These are phyloP conservation scores for Diglossa cyanea DNA, from an alignment of 2,797 vertebrate genomes.

Conservation along the genomic window DNA sequence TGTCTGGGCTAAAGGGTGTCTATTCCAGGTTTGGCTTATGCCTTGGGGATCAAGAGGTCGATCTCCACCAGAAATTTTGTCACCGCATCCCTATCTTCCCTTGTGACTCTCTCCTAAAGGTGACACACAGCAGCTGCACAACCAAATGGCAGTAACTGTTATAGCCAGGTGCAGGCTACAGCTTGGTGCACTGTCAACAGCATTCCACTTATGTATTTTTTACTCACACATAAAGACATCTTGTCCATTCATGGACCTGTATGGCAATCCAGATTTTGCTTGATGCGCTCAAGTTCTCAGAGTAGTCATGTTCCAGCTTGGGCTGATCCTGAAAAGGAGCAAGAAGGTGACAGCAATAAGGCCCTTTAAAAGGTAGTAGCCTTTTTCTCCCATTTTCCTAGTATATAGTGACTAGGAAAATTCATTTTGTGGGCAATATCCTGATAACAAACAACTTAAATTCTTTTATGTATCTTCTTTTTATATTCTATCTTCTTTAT, in stretches of 20 bases:
- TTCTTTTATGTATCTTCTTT: background rate
- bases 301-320: background rate
- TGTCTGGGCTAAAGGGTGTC: background rate
- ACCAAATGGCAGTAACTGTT: background rate
- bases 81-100: background rate
- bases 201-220: background rate
- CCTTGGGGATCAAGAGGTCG: accelerated
- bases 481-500: background rate
- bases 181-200: accelerated
- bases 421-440: background rate
- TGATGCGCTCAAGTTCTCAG: background rate
- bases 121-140: background rate
- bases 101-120: background rate
- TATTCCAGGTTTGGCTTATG: background rate
- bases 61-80: background rate
- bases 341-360: background rate
- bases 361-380: background rate
- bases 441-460: background rate
- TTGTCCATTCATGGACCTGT: accelerated
- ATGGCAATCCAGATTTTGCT: background rate
- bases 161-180: accelerated
- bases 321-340: background rate
- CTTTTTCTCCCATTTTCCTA: background rate
- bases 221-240: background rate
- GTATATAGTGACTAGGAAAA: background rate